Conservation (phyloP, 2,797 vertebrate genomes). For the Siniperca scherzeri region DNA sequence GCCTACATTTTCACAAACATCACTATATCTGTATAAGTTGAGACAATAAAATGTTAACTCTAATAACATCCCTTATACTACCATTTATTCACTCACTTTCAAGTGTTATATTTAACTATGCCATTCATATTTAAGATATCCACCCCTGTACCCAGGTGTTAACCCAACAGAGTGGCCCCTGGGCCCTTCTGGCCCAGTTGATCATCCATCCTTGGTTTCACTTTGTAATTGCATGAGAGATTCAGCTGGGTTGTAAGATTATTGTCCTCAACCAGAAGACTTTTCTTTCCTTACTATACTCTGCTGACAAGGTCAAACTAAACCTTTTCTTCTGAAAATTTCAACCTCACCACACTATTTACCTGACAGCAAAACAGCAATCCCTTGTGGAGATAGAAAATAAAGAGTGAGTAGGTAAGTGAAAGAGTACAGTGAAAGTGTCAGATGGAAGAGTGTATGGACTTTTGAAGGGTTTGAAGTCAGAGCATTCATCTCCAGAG, state of each 20-base stretch:
- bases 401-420: not conserved
- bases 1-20: not conserved
- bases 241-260: constrained; percentile 4
- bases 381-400: not conserved
- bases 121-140: not conserved
- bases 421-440: not conserved
- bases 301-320: constrained; percentile 25
- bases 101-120: not conserved
- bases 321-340: not conserved
- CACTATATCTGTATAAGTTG: not conserved
- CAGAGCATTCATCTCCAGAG: not conserved
- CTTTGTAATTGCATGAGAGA: constrained; percentile 4
- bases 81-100: not conserved
- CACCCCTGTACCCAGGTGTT: not conserved
- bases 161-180: not conserved
- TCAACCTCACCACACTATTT: constrained; percentile 1
- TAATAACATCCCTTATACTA: not conserved
- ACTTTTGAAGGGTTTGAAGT: not conserved
- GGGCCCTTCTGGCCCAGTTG: not conserved
- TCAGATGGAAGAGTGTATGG: not conserved
- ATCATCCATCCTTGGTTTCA: constrained; percentile 17
- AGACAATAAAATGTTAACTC: not conserved
- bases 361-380: constrained; percentile 27
- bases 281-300: constrained; percentile 8
- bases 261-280: not conserved